Base-by-base conservation (phyloP, 2,797 vertebrate species). In the Rhodeus uyekii region DNA sequence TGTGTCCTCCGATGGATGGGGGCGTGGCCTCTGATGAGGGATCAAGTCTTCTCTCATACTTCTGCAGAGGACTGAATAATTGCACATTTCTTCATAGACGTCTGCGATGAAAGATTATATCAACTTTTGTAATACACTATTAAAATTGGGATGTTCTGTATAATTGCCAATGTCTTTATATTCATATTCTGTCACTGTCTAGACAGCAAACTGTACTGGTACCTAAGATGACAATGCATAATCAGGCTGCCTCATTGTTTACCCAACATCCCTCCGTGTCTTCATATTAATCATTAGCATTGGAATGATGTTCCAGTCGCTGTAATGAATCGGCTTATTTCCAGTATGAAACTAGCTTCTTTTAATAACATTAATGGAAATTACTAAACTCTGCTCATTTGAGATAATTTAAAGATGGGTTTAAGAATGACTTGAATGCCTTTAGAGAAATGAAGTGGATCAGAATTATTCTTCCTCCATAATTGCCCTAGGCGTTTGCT, bases 301-400 rank as follows among this genome's bases (percentile, higher is more conserved):
- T 84, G 69, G 74, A 81, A 87, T 83, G 36, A 86, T 84, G 81
- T 87, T 82, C 69, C 72, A 46, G 77, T 77, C 29, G 55, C 78
- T 64, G 55, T 85, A 84, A 89, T 87, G 82, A 89, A 83, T 82
- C 84, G 69, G 82, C 80, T 83, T 85, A 80, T 84, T 86, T 87
- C 65, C 80, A 80, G 72, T 71, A 72, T 39, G 36, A 76, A 80
- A 72, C 77, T 63, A 72, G 60, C 75, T 87, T 86, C 86, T 86
- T 84, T 82, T 79, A 85, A 84, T 87, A 86, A 81, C 82, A 72
- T 84, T 71, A 85, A 86, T 84, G 83, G 65, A 86, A 88, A 86
- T 80, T 75, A 83, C 81, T 81, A 76, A 76, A 77, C 76, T 65
- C 69, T 61, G 83, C 81, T 85, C 78, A 88, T 85, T 85, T 82